Evolutionary conservation across 2,888 invertebrate genomes (phyloP).

Genomic region (Ecdyonurus torrentis): DNA sequence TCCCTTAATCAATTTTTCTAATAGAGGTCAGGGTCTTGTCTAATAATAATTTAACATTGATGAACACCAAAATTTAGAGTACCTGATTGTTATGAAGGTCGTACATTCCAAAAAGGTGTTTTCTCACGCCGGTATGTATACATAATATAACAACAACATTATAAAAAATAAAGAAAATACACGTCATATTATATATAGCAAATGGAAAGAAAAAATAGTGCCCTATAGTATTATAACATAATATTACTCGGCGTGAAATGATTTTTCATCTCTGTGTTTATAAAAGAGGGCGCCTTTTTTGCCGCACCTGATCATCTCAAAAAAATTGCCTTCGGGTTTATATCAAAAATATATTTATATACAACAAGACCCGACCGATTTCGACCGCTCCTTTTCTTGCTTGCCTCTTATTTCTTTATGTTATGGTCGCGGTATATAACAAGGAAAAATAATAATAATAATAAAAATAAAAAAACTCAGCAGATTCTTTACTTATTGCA

Average conservation of each 20-base stretch:
- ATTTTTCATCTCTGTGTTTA: background rate
- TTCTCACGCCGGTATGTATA: background rate
- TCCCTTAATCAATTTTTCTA: background rate
- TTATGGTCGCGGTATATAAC: background rate
- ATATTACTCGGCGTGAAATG: background rate
- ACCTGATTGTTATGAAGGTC: background rate
- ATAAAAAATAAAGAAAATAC: too few species aligned
- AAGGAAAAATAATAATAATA: too few species aligned
- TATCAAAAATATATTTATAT: background rate
- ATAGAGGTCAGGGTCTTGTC: background rate
- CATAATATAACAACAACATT: background rate
- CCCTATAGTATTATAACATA: background rate
- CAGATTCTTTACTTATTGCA: background rate
- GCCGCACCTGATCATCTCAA: background rate
- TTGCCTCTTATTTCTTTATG: background rate
- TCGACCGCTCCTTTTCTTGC: background rate
- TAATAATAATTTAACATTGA: background rate
- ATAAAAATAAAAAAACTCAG: background rate
- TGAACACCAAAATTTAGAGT: background rate
- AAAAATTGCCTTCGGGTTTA: background rate
- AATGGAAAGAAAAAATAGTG: background rate
- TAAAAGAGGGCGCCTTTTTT: background rate
- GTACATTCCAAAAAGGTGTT: background rate
- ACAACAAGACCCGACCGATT: background rate
- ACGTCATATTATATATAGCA: too few species aligned